Base-by-base conservation (phyloP, 2,888 invertebrate species). In the Copidosoma aretas region DNA sequence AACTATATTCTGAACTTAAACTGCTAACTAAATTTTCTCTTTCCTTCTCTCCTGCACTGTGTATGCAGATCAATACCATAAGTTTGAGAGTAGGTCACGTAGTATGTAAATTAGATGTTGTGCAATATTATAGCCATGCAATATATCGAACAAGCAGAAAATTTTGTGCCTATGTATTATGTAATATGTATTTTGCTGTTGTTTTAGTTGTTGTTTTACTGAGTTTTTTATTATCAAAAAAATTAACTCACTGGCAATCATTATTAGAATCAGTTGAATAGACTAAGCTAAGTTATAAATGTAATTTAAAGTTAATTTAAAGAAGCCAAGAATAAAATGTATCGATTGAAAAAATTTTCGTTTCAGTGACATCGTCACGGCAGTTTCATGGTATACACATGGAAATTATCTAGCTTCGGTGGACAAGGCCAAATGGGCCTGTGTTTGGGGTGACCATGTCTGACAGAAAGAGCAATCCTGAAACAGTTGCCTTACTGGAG, bases 351-450 rank as follows among this genome's bases (percentile, higher is more conserved):
- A 32, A 61, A 61, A 68, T 71, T 73, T 71, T 75, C 83, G 87
- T 84, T 85, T 78, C 88, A 94, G 94, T 85, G 88, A 90, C 65
- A 90, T 93, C 53, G 93, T 95, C 70, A 92, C 93, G 70, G 94
- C 95, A 52, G 94, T 95, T 52, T 89, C 93, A 56, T 96, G 95
- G 95, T 93, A 93, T 83, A 93, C 94, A 10, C 92, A 91, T 81
- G 93, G 92, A 54, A 90, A 90, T 58, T 89, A 90, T 69, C 85
- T 96, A 65, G 91, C 93, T 62, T 92, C 93, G 53, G 94, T 94
- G 75, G 95, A 95, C 84, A 90, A 91, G 75, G 88, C 90, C 76
- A 94, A 92, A 84, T 91, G 91, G 75, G 92, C 91, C 66, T 86
- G 93, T 72, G 87, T 95, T 71, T 96, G 95, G 93, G 90, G 90